phyloP scores from a whole-genome alignment of 2,113 vertebrate species.

The Sander lucioperca region DNA sequence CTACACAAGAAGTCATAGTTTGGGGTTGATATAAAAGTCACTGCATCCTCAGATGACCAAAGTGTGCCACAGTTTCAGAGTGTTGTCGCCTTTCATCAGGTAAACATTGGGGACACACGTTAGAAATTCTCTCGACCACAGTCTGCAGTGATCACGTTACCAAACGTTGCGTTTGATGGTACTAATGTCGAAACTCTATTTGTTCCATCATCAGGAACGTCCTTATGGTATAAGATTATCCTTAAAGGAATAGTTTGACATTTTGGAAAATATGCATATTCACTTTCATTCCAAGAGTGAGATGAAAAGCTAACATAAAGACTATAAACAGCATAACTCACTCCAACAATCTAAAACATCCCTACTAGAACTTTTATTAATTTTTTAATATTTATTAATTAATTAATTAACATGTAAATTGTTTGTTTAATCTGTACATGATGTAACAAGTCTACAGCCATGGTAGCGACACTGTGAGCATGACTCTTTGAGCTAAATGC shows the following conservation, averaged over 20 bases:
- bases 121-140: constrained; percentile 1
- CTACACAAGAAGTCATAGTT: not conserved
- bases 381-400: no score
- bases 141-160: not conserved
- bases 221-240: not conserved
- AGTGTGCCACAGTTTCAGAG: constrained; percentile 15
- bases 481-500: no score
- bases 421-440: not conserved
- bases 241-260: not conserved
- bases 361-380: not conserved
- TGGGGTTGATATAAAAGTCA: constrained; percentile 30
- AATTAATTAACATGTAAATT: not conserved
- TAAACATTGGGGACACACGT: not conserved
- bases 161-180: not conserved
- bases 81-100: constrained; percentile 9
- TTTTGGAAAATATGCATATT: not conserved
- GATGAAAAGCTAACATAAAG: not conserved
- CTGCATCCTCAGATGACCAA: constrained; percentile 5
- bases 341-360: not conserved
- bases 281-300: not conserved
- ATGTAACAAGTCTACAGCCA: not conserved
- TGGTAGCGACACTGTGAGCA: no score
- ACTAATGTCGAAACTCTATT: not conserved
- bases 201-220: not conserved
- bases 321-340: not conserved